Conservation (phyloP, 1,140 invertebrate genomes). For the Dreissena polymorpha region DNA sequence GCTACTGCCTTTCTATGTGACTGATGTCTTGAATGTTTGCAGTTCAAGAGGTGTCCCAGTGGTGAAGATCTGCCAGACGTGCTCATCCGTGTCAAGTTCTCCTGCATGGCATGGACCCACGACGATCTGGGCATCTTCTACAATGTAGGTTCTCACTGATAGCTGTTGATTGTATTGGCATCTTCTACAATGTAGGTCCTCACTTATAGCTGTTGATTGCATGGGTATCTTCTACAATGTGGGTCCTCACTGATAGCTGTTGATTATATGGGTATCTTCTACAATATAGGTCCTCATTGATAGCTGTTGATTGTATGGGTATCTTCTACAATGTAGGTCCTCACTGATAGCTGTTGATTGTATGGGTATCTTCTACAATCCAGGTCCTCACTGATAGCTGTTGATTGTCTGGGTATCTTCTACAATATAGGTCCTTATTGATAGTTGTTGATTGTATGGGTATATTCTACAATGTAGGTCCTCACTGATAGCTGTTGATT, state of each 20-base stretch:
- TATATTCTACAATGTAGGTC: no score
- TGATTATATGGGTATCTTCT: conserved; percentile 99
- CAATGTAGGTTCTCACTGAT: conserved; percentile 83
- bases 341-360: no score
- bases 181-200: conserved; percentile 94
- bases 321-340: no score
- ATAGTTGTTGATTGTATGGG: no score
- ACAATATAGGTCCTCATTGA: conserved; percentile 85
- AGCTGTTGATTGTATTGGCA: no score
- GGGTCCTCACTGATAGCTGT: conserved; percentile 64
- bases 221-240: conserved; percentile 98
- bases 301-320: no score
- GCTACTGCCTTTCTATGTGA: no score
- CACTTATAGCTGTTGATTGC: neutral
- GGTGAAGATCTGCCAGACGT: conserved; percentile 93
- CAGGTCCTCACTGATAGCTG: no score
- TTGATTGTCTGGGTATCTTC: no score
- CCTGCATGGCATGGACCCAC: conserved; percentile 95
- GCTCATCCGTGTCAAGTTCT: conserved; percentile 95
- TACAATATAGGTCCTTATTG: no score
- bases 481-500: no score
- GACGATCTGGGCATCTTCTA: conserved; percentile 98
- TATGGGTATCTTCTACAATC: no score
- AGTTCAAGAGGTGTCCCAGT: conserved; percentile 81
- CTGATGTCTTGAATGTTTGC: conserved; percentile 31